Evolutionary conservation across 2,113 vertebrate genomes (phyloP).

Genomic region (Trogon melanurus): DNA sequence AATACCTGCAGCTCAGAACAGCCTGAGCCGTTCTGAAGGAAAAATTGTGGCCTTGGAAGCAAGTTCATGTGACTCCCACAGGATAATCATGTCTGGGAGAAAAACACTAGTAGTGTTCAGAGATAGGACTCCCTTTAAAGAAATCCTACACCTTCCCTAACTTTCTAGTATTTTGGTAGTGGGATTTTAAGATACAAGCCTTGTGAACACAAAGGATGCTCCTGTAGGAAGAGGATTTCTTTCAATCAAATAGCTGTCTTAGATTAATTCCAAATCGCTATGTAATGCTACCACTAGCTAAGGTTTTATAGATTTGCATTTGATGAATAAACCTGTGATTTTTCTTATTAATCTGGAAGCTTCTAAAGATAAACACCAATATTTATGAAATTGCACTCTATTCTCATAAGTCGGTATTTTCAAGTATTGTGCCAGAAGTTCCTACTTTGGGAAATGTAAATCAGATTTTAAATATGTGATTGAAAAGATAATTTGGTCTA

Average conservation of each 20-base stretch:
- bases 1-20: constrained; percentile 57
- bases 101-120: neutral
- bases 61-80: neutral
- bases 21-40: constrained; percentile 9
- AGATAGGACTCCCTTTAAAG: neutral
- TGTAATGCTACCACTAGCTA: neutral
- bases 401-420: neutral
- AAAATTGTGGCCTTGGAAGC: constrained; percentile 25
- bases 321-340: neutral
- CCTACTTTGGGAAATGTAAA: neutral
- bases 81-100: neutral
- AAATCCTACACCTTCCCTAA: neutral
- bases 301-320: neutral
- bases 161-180: neutral
- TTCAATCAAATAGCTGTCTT: neutral
- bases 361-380: neutral
- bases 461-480: neutral
- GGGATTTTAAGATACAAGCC: neutral
- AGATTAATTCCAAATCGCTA: neutral
- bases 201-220: neutral
- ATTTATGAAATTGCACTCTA: neutral
- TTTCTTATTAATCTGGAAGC: neutral
- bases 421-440: neutral
- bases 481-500: neutral
- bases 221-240: neutral